Percentiles rank a stretch among this genome's conserved stretches.
Evolutionary conservation across 2,888 invertebrate genomes (phyloP).

Genomic region (Oxycera nigricornis): DNA sequence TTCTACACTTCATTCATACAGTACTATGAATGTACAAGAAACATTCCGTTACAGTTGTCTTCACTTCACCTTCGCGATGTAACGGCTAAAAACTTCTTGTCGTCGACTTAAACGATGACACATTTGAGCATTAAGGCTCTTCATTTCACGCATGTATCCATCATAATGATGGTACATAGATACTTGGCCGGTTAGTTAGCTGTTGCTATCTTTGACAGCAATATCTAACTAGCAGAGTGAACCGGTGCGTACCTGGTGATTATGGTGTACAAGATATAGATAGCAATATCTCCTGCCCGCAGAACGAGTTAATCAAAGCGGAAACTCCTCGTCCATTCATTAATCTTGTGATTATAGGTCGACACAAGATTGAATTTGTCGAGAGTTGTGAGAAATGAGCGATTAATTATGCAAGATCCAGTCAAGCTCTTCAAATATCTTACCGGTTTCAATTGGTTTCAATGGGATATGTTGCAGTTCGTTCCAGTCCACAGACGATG

Average conservation of each 20-base stretch:
- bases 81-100: no score
- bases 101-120: background rate
- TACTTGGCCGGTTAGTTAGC: background rate
- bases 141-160: background rate
- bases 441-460: background rate
- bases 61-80: no score
- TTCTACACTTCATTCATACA: no score
- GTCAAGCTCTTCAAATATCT: background rate
- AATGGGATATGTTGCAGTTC: background rate
- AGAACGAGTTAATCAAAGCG: slow-evolving; percentile 20
- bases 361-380: background rate
- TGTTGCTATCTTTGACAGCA: background rate
- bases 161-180: background rate
- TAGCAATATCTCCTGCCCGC: background rate
- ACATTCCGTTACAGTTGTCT: no score
- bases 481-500: background rate
- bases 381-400: background rate
- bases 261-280: background rate
- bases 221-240: no score
- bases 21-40: no score
- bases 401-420: background rate
- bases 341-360: slow-evolving; percentile 3
- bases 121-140: background rate
- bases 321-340: slow-evolving; percentile 20
- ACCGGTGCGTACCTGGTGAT: background rate